Percentiles rank a stretch among this genome's conserved stretches.
These are phyloP conservation scores for Stegodyphus mimosarum DNA, from an alignment of 1,140 invertebrate species.

Conservation along the genomic window DNA sequence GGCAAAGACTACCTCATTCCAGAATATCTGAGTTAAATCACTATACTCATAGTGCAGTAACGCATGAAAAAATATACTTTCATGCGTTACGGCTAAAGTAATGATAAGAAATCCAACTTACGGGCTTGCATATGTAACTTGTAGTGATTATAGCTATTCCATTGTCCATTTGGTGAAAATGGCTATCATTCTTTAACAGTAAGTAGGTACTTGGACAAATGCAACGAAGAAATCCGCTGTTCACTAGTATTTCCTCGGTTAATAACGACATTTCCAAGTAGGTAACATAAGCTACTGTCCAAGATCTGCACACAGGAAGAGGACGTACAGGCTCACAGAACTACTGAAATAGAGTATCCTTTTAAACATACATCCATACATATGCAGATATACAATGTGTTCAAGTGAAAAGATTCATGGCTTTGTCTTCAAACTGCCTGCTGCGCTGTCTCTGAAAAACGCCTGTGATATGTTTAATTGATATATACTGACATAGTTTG, in stretches of 20 bases:
- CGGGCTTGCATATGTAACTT: slow-evolving; percentile 63
- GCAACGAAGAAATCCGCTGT: slow-evolving; percentile 64
- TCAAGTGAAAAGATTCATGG: too few species aligned
- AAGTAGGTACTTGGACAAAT: slow-evolving; percentile 64
- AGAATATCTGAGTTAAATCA: too few species aligned
- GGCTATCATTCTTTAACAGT: slow-evolving; percentile 63
- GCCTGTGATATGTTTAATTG: too few species aligned
- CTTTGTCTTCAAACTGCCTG: too few species aligned
- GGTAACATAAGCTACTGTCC: slow-evolving; percentile 63
- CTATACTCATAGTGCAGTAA: too few species aligned
- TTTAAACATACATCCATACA: too few species aligned
- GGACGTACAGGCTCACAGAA: slow-evolving; percentile 63
- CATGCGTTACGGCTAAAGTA: too few species aligned
- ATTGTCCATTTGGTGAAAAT: slow-evolving; percentile 63
- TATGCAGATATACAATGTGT: too few species aligned
- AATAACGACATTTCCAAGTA: slow-evolving; percentile 62
- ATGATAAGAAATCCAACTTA: slow-evolving; percentile 45
- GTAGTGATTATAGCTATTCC: slow-evolving; percentile 62
- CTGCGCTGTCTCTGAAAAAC: too few species aligned
- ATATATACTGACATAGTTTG: too few species aligned
- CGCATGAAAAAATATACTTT: too few species aligned
- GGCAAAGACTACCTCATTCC: too few species aligned
- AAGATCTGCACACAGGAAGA: slow-evolving; percentile 57
- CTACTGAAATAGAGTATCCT: slow-evolving; percentile 34
- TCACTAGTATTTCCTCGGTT: slow-evolving; percentile 62